Evolutionary conservation across 1,140 invertebrate genomes (phyloP).

Genomic region (Nephotettix cincticeps): DNA sequence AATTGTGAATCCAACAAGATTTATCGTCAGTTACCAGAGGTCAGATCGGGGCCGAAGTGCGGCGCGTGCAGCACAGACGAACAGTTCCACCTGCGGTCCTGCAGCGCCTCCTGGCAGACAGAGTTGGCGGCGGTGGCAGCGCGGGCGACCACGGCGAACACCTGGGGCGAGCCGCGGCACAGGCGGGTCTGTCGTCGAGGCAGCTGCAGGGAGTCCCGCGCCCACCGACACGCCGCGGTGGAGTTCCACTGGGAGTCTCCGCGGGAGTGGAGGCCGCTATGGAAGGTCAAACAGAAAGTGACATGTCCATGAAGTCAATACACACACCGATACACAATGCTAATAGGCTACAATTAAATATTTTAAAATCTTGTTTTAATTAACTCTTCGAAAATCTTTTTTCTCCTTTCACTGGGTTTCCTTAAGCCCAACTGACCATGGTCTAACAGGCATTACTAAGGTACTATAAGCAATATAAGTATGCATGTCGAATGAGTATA

Average conservation of each 20-base stretch:
- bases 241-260: slow-evolving; percentile 30
- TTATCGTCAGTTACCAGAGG: slow-evolving; percentile 70
- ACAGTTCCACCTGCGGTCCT: slow-evolving; percentile 81
- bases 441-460: too few species aligned
- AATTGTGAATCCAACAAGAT: too few species aligned
- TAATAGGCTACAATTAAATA: too few species aligned
- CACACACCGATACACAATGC: too few species aligned
- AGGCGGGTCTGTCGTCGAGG: slow-evolving; percentile 61
- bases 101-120: slow-evolving; percentile 71
- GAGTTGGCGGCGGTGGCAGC: slow-evolving; percentile 66
- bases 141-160: slow-evolving; percentile 72
- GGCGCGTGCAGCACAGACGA: slow-evolving; percentile 72
- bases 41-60: slow-evolving; percentile 68
- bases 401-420: too few species aligned
- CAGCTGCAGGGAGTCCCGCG: slow-evolving; percentile 55
- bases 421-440: too few species aligned
- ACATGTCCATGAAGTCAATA: too few species aligned
- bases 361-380: too few species aligned
- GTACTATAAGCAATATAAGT: too few species aligned
- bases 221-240: slow-evolving; percentile 42
- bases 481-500: too few species aligned
- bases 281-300: too few species aligned
- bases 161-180: slow-evolving; percentile 61
- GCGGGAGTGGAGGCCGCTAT: slow-evolving; percentile 50
- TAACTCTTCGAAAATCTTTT: too few species aligned